These are phyloP conservation scores for Diglossa cyanea DNA, from an alignment of 2,797 vertebrate species.

Conservation along the genomic window DNA sequence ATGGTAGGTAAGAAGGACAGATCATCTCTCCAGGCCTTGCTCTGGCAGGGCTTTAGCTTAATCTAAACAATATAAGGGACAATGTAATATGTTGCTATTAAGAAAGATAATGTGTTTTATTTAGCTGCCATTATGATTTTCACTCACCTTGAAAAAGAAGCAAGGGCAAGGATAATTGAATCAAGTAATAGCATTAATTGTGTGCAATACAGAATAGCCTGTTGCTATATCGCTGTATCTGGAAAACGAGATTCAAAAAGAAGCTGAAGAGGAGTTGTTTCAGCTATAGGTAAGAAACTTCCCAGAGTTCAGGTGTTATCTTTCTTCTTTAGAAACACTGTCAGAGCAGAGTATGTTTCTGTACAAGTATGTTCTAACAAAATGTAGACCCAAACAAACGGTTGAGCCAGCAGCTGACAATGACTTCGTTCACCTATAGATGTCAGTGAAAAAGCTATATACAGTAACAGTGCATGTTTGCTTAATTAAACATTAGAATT, in stretches of 20 bases:
- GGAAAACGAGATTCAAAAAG: background rate
- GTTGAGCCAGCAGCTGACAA: background rate
- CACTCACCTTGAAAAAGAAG: background rate
- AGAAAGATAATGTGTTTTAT: background rate
- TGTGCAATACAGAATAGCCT: background rate
- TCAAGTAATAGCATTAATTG: background rate
- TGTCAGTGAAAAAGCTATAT: background rate
- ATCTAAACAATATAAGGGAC: background rate
- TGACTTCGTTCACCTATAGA: background rate
- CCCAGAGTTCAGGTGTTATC: background rate
- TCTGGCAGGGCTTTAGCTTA: background rate
- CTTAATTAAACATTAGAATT: background rate
- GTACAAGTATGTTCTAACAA: background rate
- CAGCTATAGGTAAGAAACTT: background rate
- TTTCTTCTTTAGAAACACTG: background rate
- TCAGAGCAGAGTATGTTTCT: background rate
- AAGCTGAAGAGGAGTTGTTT: background rate
- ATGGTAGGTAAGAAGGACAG: background rate
- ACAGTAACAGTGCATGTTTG: background rate
- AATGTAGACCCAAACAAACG: background rate
- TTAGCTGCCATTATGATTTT: background rate
- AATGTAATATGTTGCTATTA: background rate
- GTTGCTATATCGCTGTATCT: accelerated
- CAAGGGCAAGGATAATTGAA: background rate
- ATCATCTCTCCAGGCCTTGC: background rate